A percentile compares a stretch with the other conserved stretches of the same genome.
These are phyloP conservation scores for Frankliniella intonsa DNA, from an alignment of 2,888 invertebrate species.

Conservation along the genomic window DNA sequence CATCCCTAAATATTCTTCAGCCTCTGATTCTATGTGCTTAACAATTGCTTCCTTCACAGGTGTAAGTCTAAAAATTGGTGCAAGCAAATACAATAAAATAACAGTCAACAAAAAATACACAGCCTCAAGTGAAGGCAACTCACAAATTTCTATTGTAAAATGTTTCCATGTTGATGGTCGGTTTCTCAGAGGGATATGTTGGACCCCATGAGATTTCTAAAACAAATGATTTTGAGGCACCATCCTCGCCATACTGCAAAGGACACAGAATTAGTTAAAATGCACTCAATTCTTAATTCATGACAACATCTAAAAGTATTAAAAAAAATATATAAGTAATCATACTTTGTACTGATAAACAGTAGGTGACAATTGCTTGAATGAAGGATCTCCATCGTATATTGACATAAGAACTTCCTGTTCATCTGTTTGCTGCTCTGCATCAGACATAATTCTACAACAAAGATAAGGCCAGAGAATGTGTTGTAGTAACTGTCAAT, in stretches of 20 bases:
- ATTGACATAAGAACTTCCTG: constrained; percentile 86
- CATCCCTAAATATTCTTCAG: constrained; percentile 77
- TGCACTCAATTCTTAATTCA: not conserved
- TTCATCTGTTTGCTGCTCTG: constrained; percentile 78
- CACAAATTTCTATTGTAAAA: constrained; percentile 93
- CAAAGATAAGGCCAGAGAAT: not conserved
- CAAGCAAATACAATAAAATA: constrained; percentile 35
- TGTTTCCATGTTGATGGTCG: constrained; percentile 76
- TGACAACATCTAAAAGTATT: not conserved
- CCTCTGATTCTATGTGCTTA: constrained; percentile 60
- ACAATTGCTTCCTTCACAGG: constrained; percentile 67
- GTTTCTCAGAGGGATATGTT: constrained; percentile 78
- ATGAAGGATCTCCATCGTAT: constrained; percentile 86
- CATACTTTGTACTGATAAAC: constrained; percentile 88
- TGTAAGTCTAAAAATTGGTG: constrained; percentile 53
- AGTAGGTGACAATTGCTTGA: constrained; percentile 71
- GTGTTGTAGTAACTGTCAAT: no score
- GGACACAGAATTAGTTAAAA: constrained; percentile 10
- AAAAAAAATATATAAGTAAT: constrained; percentile 27
- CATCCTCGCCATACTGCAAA: constrained; percentile 74
- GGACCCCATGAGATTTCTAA: constrained; percentile 83
- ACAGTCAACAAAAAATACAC: not conserved
- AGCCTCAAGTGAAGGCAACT: constrained; percentile 48
- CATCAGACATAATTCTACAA: constrained; percentile 50
- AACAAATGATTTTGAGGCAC: constrained; percentile 72